These are phyloP conservation scores for Thera britannica DNA, from an alignment of 2,888 invertebrate genomes.

Conservation along the genomic window DNA sequence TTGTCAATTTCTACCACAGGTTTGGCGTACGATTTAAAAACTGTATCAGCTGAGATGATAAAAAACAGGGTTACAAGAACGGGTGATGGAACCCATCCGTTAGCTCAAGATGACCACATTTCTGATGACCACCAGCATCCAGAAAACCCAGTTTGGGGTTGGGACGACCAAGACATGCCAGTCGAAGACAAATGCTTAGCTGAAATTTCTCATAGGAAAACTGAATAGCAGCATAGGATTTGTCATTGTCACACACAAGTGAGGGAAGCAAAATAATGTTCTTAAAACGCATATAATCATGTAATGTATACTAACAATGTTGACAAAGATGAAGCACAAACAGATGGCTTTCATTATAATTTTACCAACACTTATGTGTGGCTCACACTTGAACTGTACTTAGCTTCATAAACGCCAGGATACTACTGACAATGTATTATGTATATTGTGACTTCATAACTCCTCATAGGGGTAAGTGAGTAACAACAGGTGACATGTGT, in stretches of 20 bases:
- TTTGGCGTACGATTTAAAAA: constrained; percentile 93
- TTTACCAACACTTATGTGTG: neutral
- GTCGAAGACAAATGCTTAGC: constrained; percentile 87
- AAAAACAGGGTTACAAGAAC: constrained; percentile 88
- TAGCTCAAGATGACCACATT: constrained; percentile 51
- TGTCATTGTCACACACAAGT: neutral
- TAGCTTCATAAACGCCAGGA: too few relatives aligned
- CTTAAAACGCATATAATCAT: neutral
- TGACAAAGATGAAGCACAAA: neutral
- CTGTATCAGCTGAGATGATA: constrained; percentile 89
- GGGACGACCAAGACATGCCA: constrained; percentile 91
- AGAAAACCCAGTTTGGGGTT: constrained; percentile 89
- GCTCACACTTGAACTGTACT: neutral
- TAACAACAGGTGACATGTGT: too few relatives aligned
- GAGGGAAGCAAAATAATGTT: neutral
- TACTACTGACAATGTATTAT: too few relatives aligned
- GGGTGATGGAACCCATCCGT: constrained; percentile 88
- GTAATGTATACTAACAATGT: neutral
- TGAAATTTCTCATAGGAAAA: constrained; percentile 69
- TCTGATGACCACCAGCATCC: constrained; percentile 78
- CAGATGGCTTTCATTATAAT: neutral
- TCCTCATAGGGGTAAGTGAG: too few relatives aligned
- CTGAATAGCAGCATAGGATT: constrained; percentile 48
- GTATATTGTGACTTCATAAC: too few relatives aligned
- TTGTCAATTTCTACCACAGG: constrained; percentile 74